These are phyloP conservation scores for Penaeus japonicus DNA, from an alignment of 1,140 invertebrate species.

Conservation along the genomic window DNA sequence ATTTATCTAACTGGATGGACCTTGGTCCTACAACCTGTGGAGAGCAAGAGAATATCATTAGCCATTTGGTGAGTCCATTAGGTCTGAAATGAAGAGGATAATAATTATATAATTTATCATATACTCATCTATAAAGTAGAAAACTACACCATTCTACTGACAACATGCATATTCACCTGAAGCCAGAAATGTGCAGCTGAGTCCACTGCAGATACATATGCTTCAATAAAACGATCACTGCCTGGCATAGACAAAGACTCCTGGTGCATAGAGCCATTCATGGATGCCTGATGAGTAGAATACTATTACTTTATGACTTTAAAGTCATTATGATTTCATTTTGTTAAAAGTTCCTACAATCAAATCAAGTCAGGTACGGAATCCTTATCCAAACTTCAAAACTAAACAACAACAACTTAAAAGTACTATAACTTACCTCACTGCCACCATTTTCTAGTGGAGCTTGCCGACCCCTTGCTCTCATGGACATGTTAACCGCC, in stretches of 20 bases:
- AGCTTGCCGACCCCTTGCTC: constrained; percentile 59
- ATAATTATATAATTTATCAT: too few species aligned
- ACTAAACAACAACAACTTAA: background rate
- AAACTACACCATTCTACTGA: background rate
- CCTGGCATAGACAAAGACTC: constrained; percentile 59
- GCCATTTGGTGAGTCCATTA: background rate
- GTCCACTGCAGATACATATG: constrained; percentile 82
- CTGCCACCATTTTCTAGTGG: constrained; percentile 35
- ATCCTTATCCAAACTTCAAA: too few species aligned
- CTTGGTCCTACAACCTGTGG: constrained; percentile 69
- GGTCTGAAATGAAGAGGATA: too few species aligned
- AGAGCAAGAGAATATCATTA: background rate
- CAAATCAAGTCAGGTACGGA: too few species aligned
- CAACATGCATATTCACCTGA: constrained; percentile 68
- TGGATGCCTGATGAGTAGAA: background rate
- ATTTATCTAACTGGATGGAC: constrained; percentile 75
- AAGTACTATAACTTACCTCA: background rate
- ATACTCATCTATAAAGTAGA: background rate
- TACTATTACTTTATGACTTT: constrained; percentile 1
- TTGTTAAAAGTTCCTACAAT: background rate
- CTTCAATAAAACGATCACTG: constrained; percentile 73
- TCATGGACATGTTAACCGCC: constrained; percentile 67
- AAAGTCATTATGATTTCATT: background rate
- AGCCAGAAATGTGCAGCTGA: constrained; percentile 84
- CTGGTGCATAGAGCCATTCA: background rate